phyloP scores from a whole-genome alignment of 2,797 vertebrate species.

The Trematomus bernacchii region DNA sequence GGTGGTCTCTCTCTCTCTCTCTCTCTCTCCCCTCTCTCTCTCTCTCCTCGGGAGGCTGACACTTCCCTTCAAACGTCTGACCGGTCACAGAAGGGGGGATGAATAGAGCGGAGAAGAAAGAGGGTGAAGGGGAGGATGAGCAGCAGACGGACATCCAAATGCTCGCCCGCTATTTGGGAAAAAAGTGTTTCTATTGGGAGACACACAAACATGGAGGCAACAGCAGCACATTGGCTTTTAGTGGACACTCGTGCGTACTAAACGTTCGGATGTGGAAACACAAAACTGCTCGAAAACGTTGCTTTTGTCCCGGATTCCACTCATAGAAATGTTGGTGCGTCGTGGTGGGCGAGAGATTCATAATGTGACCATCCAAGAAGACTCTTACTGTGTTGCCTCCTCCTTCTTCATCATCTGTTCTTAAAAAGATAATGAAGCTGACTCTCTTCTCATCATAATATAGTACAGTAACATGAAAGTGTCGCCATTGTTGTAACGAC shows the following conservation, averaged over 20 bases:
- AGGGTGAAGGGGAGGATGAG: constrained; percentile 70
- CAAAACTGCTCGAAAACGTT: background rate
- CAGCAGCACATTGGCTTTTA: constrained; percentile 21
- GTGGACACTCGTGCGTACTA: constrained; percentile 3
- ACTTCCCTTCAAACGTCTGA: constrained; percentile 79
- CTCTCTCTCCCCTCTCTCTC: constrained; percentile 6
- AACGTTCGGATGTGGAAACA: background rate
- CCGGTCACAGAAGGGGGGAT: constrained; percentile 79
- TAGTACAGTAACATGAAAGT: background rate
- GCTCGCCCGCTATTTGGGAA: constrained; percentile 54
- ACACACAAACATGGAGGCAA: constrained; percentile 20
- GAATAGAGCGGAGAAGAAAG: constrained; percentile 73
- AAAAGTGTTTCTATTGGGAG: constrained; percentile 53
- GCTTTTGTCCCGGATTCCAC: background rate
- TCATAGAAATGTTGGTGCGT: constrained; percentile 9
- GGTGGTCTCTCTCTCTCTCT: constrained; percentile 65
- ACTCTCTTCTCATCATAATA: too few species aligned
- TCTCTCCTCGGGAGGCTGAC: constrained; percentile 76
- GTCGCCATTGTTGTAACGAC: background rate
- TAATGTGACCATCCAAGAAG: constrained; percentile 14
- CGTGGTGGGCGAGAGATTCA: constrained; percentile 15
- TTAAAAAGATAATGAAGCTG: too few species aligned
- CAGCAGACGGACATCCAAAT: constrained; percentile 79
- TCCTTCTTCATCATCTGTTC: background rate
- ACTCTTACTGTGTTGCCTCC: background rate